A percentile compares a stretch with the other conserved stretches of the same genome.
Evolutionary conservation across 2,113 vertebrate species (phyloP).

Genomic region (Stercorarius parasiticus): DNA sequence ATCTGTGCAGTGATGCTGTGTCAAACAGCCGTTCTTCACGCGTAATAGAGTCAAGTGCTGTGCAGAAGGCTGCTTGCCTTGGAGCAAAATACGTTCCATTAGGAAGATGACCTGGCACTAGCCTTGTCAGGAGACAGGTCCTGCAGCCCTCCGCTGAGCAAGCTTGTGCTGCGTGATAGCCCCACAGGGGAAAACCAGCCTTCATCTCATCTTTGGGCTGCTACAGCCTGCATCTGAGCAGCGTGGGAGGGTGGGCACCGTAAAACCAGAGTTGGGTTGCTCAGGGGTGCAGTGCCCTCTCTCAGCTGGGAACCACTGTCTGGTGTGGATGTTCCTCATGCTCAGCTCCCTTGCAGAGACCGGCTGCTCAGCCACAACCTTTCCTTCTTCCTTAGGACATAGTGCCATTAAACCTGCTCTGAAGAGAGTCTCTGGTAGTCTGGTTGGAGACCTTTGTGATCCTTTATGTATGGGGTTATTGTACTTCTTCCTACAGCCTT

Average conservation of each 20-base stretch:
- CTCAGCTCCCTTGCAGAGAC: neutral
- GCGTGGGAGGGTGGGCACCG: accelerated
- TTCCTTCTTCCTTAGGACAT: neutral
- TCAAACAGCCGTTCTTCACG: neutral
- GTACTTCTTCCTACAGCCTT: neutral
- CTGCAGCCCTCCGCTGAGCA: neutral
- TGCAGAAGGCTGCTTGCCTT: neutral
- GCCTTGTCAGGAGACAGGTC: neutral
- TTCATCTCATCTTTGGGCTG: neutral
- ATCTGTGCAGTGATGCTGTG: neutral
- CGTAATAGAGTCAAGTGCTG: accelerated
- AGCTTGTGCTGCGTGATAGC: neutral
- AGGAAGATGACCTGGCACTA: neutral
- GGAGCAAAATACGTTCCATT: neutral
- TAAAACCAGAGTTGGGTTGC: neutral
- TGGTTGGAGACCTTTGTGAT: neutral
- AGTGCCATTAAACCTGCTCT: neutral
- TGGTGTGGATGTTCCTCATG: neutral
- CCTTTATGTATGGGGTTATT: neutral
- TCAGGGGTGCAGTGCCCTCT: neutral
- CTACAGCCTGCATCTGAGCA: neutral
- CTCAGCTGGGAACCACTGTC: neutral
- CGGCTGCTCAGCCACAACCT: neutral
- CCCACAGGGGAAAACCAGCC: neutral
- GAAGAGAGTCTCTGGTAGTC: neutral